phyloP scores from a whole-genome alignment of 2,888 invertebrate species.

The Melinaea menophilus region DNA sequence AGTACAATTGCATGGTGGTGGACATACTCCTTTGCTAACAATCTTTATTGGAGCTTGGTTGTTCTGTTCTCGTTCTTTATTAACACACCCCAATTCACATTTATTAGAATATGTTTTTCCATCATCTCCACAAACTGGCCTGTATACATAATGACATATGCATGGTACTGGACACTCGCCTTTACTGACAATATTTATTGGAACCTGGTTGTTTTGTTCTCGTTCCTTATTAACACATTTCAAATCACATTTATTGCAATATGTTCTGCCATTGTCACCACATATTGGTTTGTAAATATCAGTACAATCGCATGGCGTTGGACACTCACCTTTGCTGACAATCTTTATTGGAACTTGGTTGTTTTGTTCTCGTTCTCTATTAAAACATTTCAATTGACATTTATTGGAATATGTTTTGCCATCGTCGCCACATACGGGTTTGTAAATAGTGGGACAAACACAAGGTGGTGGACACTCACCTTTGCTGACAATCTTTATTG shows the following conservation, averaged over 20 bases:
- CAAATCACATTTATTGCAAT: constrained; percentile 32
- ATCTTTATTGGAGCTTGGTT: constrained; percentile 19
- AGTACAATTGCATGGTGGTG: too few species aligned
- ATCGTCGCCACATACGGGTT: too few species aligned
- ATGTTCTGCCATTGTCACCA: constrained; percentile 34
- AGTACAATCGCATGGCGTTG: constrained; percentile 21
- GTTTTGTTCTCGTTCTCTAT: too few species aligned
- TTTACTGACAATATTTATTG: constrained; percentile 24
- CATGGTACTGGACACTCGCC: constrained; percentile 19
- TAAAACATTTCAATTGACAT: too few species aligned
- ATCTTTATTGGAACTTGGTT: too few species aligned
- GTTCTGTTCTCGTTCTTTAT: constrained; percentile 20
- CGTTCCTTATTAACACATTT: constrained; percentile 29
- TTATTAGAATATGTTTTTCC: too few species aligned
- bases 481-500: too few species aligned
- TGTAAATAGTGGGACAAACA: too few species aligned
- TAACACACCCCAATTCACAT: constrained; percentile 26
- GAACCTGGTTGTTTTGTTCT: constrained; percentile 12
- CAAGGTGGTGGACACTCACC: too few species aligned
- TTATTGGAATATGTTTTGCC: too few species aligned
- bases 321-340: constrained; percentile 20
- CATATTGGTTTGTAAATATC: constrained; percentile 28
- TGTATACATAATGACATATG: constrained; percentile 12
- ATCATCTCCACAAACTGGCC: constrained; percentile 25
- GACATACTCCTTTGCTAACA: constrained; percentile 27